Evolutionary conservation across 92 coral and sea anemone genomes (phyloP).

Genomic region (Parazoanthus darwini): DNA sequence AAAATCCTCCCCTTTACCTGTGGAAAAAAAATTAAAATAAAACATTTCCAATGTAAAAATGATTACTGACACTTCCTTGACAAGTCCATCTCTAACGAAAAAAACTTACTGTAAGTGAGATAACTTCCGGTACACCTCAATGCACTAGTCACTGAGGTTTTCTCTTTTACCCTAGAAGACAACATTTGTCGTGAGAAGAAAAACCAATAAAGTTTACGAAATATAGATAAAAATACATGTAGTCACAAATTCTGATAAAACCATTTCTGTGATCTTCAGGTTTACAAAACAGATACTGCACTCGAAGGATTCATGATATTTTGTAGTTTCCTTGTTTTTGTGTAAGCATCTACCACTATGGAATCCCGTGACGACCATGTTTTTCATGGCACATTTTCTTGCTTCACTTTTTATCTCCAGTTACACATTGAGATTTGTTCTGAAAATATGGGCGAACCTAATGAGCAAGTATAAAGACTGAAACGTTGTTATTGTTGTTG

Average conservation of each 20-base stretch:
- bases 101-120: not conserved
- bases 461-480: not conserved
- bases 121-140: not conserved
- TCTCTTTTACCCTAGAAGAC: not conserved
- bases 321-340: too few relatives aligned
- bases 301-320: not conserved
- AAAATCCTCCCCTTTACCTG: slow-evolving; percentile 4
- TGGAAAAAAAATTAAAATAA: not conserved
- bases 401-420: too few relatives aligned
- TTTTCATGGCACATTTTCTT: too few relatives aligned
- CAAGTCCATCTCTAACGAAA: too few relatives aligned
- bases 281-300: too few relatives aligned
- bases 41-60: not conserved
- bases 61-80: too few relatives aligned
- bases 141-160: not conserved
- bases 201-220: too few relatives aligned
- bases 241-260: too few relatives aligned
- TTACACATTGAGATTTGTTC: not conserved
- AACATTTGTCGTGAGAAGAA: not conserved
- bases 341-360: too few relatives aligned
- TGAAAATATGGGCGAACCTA: not conserved
- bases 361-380: too few relatives aligned
- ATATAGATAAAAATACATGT: not conserved
- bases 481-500: too few relatives aligned
- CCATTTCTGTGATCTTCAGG: not conserved